phyloP scores from a whole-genome alignment of 2,113 vertebrate genomes.

The Rhinogobius similis region DNA sequence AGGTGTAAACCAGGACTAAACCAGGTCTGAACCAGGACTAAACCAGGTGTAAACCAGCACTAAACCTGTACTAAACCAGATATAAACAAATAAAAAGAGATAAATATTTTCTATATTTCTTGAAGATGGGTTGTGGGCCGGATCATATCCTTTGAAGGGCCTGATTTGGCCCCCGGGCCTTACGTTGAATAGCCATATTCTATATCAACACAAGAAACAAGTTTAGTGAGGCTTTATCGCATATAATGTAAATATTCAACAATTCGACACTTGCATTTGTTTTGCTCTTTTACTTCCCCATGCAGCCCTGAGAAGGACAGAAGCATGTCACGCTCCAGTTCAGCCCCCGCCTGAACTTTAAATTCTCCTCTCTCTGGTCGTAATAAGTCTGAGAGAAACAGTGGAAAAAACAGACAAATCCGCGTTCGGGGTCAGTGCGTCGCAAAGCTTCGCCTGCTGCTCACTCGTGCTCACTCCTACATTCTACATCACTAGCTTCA shows the following conservation, averaged over 20 bases:
- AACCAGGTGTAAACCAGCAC: too few species aligned
- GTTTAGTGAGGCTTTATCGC: too few species aligned
- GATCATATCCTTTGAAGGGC: too few species aligned
- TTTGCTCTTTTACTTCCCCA: neutral
- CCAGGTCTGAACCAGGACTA: too few species aligned
- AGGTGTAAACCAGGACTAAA: too few species aligned
- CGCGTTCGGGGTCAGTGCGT: slow-evolving; percentile 14
- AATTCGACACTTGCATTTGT: neutral
- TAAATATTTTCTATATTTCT: too few species aligned
- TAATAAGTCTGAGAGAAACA: slow-evolving; percentile 9
- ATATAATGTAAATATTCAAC: neutral
- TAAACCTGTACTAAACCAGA: too few species aligned
- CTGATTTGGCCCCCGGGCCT: too few species aligned
- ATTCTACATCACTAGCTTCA: slow-evolving; percentile 50
- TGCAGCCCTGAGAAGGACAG: neutral
- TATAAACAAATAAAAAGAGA: too few species aligned
- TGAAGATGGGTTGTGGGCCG: too few species aligned
- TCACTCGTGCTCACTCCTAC: slow-evolving; percentile 43
- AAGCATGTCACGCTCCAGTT: slow-evolving; percentile 6
- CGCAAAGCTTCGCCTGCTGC: slow-evolving; percentile 23
- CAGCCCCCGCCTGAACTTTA: neutral
- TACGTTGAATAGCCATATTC: too few species aligned
- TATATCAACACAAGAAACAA: too few species aligned
- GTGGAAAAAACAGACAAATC: slow-evolving; percentile 2
- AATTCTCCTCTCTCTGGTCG: neutral